These are phyloP conservation scores for Trididemnum nubilum DNA, from an alignment of 23 tunicate genomes.

Conservation along the genomic window DNA sequence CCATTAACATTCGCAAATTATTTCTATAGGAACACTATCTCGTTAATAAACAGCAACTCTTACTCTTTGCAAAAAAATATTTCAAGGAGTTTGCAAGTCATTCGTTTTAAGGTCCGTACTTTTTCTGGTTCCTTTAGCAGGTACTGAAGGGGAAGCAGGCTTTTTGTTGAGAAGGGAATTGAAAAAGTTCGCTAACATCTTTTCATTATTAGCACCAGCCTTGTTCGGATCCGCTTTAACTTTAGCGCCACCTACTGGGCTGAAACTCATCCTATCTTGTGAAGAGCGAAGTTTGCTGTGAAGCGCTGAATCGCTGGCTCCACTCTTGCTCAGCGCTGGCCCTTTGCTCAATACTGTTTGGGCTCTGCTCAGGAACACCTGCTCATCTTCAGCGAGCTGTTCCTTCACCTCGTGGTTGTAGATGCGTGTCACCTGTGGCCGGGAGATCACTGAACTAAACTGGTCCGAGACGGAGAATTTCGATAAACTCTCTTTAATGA, in stretches of 20 bases:
- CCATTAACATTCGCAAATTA: too few relatives aligned
- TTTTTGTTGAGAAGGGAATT: conserved; percentile 90
- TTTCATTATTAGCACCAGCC: conserved; percentile 76
- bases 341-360: conserved; percentile 49
- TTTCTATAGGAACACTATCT: too few relatives aligned
- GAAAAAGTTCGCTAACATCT: conserved; percentile 98
- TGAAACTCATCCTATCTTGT: conserved; percentile 25
- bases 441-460: conserved; percentile 65
- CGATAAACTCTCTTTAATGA: conserved; percentile 63
- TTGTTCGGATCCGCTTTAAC: conserved; percentile 51
- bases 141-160: conserved; percentile 28
- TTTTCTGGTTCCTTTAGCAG: conserved; percentile 16
- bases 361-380: conserved; percentile 63
- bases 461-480: conserved; percentile 58
- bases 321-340: conserved; percentile 29
- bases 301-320: conserved; percentile 22
- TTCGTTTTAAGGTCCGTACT: background rate
- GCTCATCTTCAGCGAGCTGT: conserved; percentile 90
- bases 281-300: background rate
- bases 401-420: conserved; percentile 83
- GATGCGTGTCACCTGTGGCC: conserved; percentile 61
- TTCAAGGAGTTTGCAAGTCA: too few relatives aligned
- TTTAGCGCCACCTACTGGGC: conserved; percentile 33
- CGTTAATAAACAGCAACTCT: too few relatives aligned
- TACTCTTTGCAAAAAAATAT: too few relatives aligned